Conservation (phyloP, 2,797 vertebrate species). For the Gymnocypris eckloni region DNA sequence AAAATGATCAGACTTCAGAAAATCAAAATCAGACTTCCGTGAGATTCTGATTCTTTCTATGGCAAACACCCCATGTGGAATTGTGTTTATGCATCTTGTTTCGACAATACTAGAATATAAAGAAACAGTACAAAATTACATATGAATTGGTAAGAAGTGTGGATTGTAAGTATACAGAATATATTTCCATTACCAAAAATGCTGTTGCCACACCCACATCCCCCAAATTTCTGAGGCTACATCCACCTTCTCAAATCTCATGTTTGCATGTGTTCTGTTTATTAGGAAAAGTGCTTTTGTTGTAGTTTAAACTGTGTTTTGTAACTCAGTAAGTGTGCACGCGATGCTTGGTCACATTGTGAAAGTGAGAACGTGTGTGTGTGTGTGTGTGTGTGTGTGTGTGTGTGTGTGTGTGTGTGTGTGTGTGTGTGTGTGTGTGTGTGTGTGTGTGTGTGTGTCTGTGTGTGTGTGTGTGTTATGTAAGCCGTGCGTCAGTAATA, state of each 20-base stretch:
- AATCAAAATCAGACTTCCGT: no score
- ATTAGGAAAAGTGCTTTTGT: neutral
- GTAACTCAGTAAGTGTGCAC: constrained; percentile 7
- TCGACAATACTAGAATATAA: no score
- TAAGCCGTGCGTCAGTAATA: constrained; percentile 38
- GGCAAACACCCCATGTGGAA: no score
- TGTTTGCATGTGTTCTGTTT: neutral
- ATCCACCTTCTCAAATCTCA: neutral
- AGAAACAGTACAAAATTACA: no score
- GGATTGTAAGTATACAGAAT: no score
- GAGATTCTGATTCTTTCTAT: neutral
- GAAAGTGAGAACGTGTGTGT: constrained; percentile 23
- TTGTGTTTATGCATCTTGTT: no score
- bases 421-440: no score
- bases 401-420: no score
- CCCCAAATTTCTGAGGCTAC: neutral
- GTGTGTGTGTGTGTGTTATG: constrained; percentile 4
- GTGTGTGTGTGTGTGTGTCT: no score
- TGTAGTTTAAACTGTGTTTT: constrained; percentile 39
- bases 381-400: constrained; percentile 10
- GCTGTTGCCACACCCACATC: neutral
- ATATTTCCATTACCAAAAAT: no score
- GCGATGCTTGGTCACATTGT: constrained; percentile 38
- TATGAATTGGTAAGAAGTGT: no score
- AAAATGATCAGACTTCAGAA: no score